phyloP scores from a whole-genome alignment of 2,113 vertebrate genomes.

The Sitta europaea region DNA sequence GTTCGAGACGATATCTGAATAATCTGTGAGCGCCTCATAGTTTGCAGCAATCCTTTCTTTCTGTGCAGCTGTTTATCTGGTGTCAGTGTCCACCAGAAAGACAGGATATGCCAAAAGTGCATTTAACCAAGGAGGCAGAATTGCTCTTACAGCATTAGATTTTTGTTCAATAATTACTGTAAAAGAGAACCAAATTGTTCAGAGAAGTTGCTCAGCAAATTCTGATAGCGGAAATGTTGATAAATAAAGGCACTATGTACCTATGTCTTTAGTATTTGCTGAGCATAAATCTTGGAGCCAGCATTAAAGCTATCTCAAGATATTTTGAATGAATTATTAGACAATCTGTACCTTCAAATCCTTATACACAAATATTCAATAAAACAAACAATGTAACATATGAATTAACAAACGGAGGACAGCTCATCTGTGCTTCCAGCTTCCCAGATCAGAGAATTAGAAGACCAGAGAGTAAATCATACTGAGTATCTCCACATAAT shows the following conservation, averaged over 20 bases:
- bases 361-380: slow-evolving; percentile 23
- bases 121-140: not conserved
- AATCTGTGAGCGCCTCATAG: slow-evolving; percentile 61
- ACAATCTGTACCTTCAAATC: not conserved
- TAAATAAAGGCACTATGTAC: not conserved
- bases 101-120: slow-evolving; percentile 50
- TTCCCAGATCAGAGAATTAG: slow-evolving; percentile 29
- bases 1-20: slow-evolving; percentile 74
- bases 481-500: not conserved
- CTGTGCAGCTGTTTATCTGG: slow-evolving; percentile 54
- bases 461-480: slow-evolving; percentile 37
- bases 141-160: not conserved
- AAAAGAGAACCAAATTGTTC: not conserved
- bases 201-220: not conserved
- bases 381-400: slow-evolving; percentile 25
- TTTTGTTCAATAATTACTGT: not conserved
- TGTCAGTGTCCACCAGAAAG: slow-evolving; percentile 26
- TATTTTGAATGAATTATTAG: slow-evolving; percentile 25
- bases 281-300: not conserved
- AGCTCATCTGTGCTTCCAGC: not conserved
- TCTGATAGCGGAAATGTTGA: not conserved
- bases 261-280: not conserved
- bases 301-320: slow-evolving; percentile 66
- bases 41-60: slow-evolving; percentile 64
- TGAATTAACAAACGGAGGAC: slow-evolving; percentile 35